Base-by-base conservation (phyloP, 2,888 invertebrate genomes). In the Nomada goodeniana region DNA sequence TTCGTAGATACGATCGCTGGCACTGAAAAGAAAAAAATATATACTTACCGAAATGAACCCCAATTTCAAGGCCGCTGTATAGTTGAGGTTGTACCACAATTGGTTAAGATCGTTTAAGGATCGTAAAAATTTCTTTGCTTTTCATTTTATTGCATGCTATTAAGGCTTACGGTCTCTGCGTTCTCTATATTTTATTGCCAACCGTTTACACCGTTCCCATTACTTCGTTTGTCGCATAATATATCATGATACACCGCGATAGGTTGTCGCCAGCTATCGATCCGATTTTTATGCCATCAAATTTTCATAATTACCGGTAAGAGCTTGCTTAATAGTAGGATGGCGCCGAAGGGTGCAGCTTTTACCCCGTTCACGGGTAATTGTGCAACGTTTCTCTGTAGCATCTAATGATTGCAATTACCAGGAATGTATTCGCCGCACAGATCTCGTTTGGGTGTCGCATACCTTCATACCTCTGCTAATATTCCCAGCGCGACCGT, bases 261-360 rank as follows among this genome's bases (percentile, higher is more conserved):
- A 42, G 47, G n/a, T 18, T 23, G 65, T 52, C 60, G 55, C 53
- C n/a, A 55, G 61, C 7, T 79, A 79, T 80, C 79, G 80, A 80
- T 80, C 79, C 63, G 79, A 80, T 72, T 80, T 79, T 64, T 72
- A 68, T 64, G 64, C 36, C 72, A 80, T 78, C 79, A 79, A 72
- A 79, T 79, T 78, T 80, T 79, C 80, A 68, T 80, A 80, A 80
- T 80, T 72, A 67, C 79, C 50, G 36, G 42, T 50, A 42, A 23
- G 67, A 52, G 42, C 44, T n/a, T 65, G 69, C 60, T 80, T 80
- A 71, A 80, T 80, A 79, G 72, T 80, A 52, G 68, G 63, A 79
- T 18, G 20, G 13, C 29, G 23, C 23, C 1, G 79, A 61, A 52
- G 53, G 67, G 80, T 47, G 67, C 23, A 63, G 67, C 57, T 64